Evolutionary conservation across 2,888 invertebrate genomes (phyloP).

Genomic region (Zaprionus obscuricornis): DNA sequence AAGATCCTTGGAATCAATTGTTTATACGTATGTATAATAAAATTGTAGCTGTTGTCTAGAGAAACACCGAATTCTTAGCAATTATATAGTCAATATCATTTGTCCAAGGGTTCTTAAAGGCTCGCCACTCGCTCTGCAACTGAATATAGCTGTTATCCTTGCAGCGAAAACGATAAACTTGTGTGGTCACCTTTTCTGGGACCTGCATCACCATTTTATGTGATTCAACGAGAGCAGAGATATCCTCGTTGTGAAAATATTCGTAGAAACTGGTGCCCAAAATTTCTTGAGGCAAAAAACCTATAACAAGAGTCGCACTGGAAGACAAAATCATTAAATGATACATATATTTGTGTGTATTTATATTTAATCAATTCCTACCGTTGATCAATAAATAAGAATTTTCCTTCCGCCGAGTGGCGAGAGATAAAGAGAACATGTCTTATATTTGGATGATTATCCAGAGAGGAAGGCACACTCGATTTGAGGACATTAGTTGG

Average conservation of each 20-base stretch:
- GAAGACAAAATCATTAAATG: constrained; percentile 22
- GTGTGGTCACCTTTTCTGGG: constrained; percentile 87
- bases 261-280: constrained; percentile 96
- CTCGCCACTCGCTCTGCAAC: constrained; percentile 93
- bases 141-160: constrained; percentile 89
- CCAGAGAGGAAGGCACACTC: constrained; percentile 84
- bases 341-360: no score
- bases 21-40: background rate
- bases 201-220: constrained; percentile 91
- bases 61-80: constrained; percentile 91
- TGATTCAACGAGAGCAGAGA: constrained; percentile 90
- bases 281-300: constrained; percentile 96
- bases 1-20: constrained; percentile 4
- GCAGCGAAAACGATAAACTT: constrained; percentile 90
- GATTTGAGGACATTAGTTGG: constrained; percentile 86
- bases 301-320: constrained; percentile 94
- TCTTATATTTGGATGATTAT: constrained; percentile 84
- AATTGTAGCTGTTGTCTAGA: constrained; percentile 82
- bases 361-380: constrained; percentile 73
- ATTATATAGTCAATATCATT: constrained; percentile 96
- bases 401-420: constrained; percentile 95
- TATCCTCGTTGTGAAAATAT: constrained; percentile 93
- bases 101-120: constrained; percentile 97
- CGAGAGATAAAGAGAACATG: constrained; percentile 91
- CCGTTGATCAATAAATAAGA: constrained; percentile 96